Evolutionary conservation across 2,797 vertebrate genomes (phyloP).

Genomic region (Nasua narica): DNA sequence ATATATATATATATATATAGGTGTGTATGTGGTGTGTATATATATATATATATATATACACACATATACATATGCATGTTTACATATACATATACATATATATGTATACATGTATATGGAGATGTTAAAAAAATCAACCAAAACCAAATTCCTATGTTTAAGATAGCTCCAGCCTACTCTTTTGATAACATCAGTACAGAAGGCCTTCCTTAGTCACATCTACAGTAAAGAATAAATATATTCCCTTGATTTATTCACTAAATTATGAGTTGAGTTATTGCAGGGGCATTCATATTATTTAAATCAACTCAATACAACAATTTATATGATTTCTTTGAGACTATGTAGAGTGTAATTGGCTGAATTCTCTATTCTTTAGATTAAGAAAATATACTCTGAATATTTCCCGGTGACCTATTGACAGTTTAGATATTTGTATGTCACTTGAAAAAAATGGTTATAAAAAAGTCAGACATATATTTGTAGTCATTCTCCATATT

Average conservation of each 20-base stretch:
- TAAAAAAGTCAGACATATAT: rapidly evolving
- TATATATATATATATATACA: too few relatives aligned
- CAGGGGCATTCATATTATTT: not conserved
- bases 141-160: not conserved
- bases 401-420: not conserved
- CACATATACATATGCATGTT: too few relatives aligned
- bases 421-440: not conserved
- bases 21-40: not conserved
- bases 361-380: not conserved
- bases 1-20: too few relatives aligned
- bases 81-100: too few relatives aligned
- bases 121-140: not conserved
- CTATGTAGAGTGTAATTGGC: not conserved
- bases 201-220: not conserved
- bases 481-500: not conserved
- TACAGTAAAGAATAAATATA: not conserved
- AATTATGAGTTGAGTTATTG: not conserved
- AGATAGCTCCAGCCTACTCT: not conserved
- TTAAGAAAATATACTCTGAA: not conserved
- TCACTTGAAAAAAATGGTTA: not conserved
- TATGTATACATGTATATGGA: not conserved
- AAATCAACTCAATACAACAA: rapidly evolving
- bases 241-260: not conserved
- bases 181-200: not conserved
- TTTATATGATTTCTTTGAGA: not conserved